Percentiles rank a stretch among this genome's conserved stretches.
Evolutionary conservation across 2,113 vertebrate species (phyloP).

Genomic region (Origma solitaria): DNA sequence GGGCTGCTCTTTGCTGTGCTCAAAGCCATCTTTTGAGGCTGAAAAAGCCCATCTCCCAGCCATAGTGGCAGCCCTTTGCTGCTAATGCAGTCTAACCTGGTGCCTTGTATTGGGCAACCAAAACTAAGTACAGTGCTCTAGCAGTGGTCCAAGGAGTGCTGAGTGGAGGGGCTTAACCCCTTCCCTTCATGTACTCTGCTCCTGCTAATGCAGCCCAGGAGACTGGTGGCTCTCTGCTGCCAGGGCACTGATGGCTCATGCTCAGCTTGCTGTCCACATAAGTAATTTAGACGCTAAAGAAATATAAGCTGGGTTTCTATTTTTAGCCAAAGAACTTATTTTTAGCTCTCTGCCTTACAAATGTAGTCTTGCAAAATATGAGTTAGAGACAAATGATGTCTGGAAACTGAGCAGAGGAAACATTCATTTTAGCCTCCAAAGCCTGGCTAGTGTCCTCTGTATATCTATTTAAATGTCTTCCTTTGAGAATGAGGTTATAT

Average conservation of each 20-base stretch:
- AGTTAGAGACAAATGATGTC: background rate
- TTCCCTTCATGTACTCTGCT: background rate
- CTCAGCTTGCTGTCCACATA: background rate
- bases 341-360: background rate
- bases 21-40: background rate
- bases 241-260: background rate
- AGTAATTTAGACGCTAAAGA: background rate
- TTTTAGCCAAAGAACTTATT: background rate
- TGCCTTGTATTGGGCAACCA: background rate
- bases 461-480: background rate
- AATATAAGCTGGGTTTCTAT: background rate
- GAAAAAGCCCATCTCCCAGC: background rate
- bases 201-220: background rate
- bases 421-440: background rate
- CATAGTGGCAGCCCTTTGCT: background rate
- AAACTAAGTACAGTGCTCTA: background rate
- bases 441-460: background rate
- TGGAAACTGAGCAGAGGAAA: background rate
- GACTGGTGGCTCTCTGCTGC: background rate
- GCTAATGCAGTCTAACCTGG: background rate
- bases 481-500: background rate
- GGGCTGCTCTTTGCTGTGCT: background rate
- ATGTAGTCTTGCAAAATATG: background rate
- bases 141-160: background rate
- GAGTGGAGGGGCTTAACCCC: background rate